These are phyloP conservation scores for Dysmachus trigonus DNA, from an alignment of 2,888 invertebrate genomes.

Conservation along the genomic window DNA sequence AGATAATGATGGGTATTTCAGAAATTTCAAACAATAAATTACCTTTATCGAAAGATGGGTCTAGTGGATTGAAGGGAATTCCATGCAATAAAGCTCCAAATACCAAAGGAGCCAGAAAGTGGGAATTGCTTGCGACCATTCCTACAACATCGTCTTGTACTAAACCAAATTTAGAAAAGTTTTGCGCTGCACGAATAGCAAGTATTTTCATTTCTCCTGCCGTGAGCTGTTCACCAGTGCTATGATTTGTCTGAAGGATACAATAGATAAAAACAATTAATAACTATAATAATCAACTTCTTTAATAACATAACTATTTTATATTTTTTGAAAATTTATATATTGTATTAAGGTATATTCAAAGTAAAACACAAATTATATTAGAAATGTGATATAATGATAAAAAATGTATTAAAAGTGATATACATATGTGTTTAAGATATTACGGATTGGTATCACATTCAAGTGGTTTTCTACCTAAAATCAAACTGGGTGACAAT, in stretches of 20 bases:
- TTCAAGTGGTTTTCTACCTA: too few species aligned
- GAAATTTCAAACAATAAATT: background rate
- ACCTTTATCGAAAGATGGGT: constrained; percentile 58
- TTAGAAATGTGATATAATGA: too few species aligned
- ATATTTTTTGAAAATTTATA: background rate
- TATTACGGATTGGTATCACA: too few species aligned
- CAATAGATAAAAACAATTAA: background rate
- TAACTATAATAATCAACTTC: background rate
- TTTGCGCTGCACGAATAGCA: constrained; percentile 51
- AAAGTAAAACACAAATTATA: too few species aligned
- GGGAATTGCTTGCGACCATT: constrained; percentile 58
- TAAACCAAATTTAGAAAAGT: constrained; percentile 50
- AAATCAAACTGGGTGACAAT: too few species aligned
- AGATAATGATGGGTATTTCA: background rate
- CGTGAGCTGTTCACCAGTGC: constrained; percentile 57
- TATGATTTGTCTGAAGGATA: constrained; percentile 57
- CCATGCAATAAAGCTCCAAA: constrained; percentile 59
- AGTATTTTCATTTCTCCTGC: constrained; percentile 58
- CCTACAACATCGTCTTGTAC: constrained; percentile 60
- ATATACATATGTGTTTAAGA: too few species aligned
- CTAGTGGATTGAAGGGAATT: constrained; percentile 59
- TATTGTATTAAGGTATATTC: too few species aligned
- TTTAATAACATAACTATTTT: too few species aligned
- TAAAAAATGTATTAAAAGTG: too few species aligned
- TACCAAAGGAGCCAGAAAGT: constrained; percentile 58